Evolutionary conservation across 2,797 vertebrate species (phyloP), one percentile per base, ranked within the genome.

Genomic region (Monodelphis domestica): DNA sequence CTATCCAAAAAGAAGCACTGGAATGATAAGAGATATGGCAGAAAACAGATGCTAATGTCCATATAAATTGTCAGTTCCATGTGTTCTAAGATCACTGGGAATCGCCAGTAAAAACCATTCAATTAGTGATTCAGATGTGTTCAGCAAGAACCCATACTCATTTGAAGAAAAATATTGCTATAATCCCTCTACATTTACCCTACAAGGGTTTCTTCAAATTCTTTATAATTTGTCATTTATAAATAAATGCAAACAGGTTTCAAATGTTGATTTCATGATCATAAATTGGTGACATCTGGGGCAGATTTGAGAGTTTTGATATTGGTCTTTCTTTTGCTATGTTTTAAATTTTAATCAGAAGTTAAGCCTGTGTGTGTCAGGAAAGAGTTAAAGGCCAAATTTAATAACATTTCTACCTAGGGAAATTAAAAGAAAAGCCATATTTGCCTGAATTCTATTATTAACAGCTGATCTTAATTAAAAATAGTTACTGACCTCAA

Each of bases 401-500:
- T 98, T 98, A 98, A 98, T 98, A 98, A 98, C 96, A 95, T 97
- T 97, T 97, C 95, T 98, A 98, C 96, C 98, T 96, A 95, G 98
- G 98, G 98, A 98, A 98, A 98, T 98, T 98, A 98, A 98, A 97
- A 97, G 91, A 97, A 96, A 92, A 95, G 92, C 63, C 91, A 97
- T 91, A 45, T 56, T 97, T 97, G 97, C 89, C 93, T 87, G 96
- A 98, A 98, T 97, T 97, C 95, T 97, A 98, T 98, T 98, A 98
- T 98, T 98, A 98, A 98, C 95, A 96, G 96, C 98, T 97, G 97
- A 95, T 98, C 98, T 98, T 98, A 98, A 98, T 99, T 98, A 99
- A 98, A 98, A 96, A 96, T 96, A 96, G 95, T 97, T 97, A 95
- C 54, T 14, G 93, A 96, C 96, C 97, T 98, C 97, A 95, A 45